These are phyloP conservation scores for Propithecus perrieri DNA, from an alignment of 2,797 vertebrate species.

Conservation along the genomic window DNA sequence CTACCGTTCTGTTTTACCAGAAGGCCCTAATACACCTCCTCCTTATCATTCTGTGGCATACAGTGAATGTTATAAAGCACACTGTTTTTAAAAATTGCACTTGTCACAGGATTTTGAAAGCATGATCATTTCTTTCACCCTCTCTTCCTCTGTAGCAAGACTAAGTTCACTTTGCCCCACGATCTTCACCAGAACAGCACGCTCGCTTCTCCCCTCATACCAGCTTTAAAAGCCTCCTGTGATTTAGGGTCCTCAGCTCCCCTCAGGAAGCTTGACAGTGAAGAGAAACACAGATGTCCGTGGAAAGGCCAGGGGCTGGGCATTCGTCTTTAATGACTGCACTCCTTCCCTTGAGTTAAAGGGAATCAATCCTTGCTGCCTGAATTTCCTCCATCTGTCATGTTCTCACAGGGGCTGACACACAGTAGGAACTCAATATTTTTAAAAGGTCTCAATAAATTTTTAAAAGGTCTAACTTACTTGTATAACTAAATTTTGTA, in stretches of 20 bases:
- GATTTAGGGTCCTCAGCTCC: neutral
- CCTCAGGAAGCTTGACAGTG: neutral
- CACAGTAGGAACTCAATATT: constrained; percentile 34
- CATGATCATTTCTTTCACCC: neutral
- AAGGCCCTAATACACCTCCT: too few species aligned
- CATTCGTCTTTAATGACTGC: constrained; percentile 25
- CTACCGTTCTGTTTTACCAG: neutral
- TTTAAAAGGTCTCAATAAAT: too few species aligned
- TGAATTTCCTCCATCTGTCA: neutral
- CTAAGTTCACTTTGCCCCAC: neutral
- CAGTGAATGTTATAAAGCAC: neutral
- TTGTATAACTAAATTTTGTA: neutral
- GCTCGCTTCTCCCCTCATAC: neutral
- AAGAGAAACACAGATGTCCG: neutral
- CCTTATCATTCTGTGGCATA: neutral
- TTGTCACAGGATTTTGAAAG: neutral
- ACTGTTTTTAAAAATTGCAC: neutral
- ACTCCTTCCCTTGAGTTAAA: neutral
- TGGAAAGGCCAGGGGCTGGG: neutral
- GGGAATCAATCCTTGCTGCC: neutral
- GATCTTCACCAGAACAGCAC: neutral
- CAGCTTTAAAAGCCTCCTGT: neutral
- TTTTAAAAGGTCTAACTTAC: neutral
- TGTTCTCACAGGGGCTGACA: neutral
- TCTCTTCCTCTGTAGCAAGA: neutral